These are phyloP conservation scores for Pipistrellus kuhlii DNA, from an alignment of 2,797 vertebrate species.

Conservation along the genomic window DNA sequence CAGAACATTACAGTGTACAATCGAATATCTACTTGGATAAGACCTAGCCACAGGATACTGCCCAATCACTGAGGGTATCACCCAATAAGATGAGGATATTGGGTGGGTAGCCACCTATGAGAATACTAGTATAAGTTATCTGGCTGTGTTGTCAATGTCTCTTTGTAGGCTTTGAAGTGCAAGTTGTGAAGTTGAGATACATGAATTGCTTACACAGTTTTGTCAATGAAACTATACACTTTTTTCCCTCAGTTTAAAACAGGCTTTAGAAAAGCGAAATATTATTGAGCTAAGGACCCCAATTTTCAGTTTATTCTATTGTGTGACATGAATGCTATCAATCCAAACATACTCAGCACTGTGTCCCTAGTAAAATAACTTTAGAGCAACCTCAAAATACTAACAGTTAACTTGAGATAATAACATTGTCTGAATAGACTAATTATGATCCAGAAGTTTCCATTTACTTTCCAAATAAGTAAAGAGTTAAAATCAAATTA, in stretches of 20 bases:
- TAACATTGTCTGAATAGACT: constrained; percentile 1
- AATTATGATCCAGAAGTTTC: constrained; percentile 21
- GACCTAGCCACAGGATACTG: neutral
- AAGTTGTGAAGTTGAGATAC: neutral
- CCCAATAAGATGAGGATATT: neutral
- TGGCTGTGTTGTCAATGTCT: neutral
- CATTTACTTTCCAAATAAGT: constrained; percentile 41
- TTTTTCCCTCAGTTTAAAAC: neutral
- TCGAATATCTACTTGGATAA: neutral
- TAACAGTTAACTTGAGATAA: constrained; percentile 10
- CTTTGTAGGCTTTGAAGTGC: neutral
- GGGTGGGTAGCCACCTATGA: neutral
- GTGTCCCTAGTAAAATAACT: neutral
- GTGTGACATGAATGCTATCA: neutral
- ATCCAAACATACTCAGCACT: neutral
- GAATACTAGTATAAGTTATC: neutral
- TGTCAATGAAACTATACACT: neutral
- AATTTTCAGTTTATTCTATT: constrained; percentile 1
- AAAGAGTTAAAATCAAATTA: constrained; percentile 47
- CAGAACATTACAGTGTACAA: neutral
- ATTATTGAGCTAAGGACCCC: neutral
- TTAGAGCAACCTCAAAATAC: constrained; percentile 9
- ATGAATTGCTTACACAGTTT: neutral
- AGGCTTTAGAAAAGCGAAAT: neutral
- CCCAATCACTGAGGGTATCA: neutral